phyloP scores from a whole-genome alignment of 2,113 vertebrate genomes.

The Cranoglanis bouderius region DNA sequence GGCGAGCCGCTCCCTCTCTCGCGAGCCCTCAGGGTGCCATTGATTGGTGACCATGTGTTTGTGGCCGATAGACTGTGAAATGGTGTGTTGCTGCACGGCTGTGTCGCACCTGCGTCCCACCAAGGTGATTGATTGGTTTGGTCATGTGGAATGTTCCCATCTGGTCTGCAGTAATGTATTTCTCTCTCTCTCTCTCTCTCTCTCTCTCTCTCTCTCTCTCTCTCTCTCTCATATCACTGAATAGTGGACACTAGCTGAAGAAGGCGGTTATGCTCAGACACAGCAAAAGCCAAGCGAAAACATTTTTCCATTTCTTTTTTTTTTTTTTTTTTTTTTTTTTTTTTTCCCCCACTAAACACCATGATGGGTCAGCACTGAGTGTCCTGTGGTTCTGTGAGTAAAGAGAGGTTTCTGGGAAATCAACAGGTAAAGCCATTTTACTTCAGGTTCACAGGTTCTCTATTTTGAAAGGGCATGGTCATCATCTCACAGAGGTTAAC shows the following conservation, averaged over 20 bases:
- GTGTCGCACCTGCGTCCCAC: slow-evolving; percentile 99
- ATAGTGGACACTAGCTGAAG: slow-evolving; percentile 75
- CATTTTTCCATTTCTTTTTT: slow-evolving; percentile 62
- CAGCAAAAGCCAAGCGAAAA: slow-evolving; percentile 78
- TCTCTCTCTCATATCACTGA: slow-evolving; percentile 66
- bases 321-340: slow-evolving; percentile 36
- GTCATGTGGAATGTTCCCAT: slow-evolving; percentile 99
- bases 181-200: slow-evolving; percentile 57
- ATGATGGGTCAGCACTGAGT: slow-evolving; percentile 5
- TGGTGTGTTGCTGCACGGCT: slow-evolving; percentile 99
- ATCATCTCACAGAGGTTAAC: background rate
- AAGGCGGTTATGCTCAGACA: slow-evolving; percentile 77
- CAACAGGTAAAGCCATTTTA: background rate
- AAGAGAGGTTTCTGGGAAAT: background rate
- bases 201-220: slow-evolving; percentile 19
- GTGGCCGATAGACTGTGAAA: slow-evolving; percentile 99
- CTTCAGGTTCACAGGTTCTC: background rate
- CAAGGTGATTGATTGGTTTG: slow-evolving; percentile 99
- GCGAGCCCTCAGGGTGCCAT: slow-evolving; percentile 94
- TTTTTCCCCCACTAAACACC: slow-evolving; percentile 48
- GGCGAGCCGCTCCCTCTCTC: slow-evolving; percentile 82
- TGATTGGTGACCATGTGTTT: slow-evolving; percentile 99
- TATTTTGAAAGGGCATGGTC: background rate
- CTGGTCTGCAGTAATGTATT: slow-evolving; percentile 97
- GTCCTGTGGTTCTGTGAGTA: background rate